Evolutionary conservation across 2,888 invertebrate species (phyloP).

Genomic region (Diaphora mendica): DNA sequence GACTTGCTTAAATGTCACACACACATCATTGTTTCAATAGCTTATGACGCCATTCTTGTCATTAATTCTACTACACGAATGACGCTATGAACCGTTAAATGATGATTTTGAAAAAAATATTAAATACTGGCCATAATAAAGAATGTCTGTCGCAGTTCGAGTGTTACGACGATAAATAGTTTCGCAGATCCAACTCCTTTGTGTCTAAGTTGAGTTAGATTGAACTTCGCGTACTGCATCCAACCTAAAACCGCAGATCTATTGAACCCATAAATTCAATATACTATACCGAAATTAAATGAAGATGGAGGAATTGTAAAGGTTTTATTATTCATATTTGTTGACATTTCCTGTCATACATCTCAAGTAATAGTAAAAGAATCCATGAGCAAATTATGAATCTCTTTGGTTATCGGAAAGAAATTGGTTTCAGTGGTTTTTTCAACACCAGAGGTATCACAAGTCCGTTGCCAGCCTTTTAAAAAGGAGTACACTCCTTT

Average conservation of each 20-base stretch:
- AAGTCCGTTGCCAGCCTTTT: too few species aligned
- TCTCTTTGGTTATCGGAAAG: too few species aligned
- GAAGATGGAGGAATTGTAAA: not conserved
- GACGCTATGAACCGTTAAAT: not conserved
- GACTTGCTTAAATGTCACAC: conserved; percentile 14
- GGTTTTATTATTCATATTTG: not conserved
- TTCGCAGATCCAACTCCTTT: not conserved
- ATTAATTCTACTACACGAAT: conserved; percentile 2
- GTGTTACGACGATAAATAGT: not conserved
- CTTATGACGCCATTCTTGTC: conserved; percentile 9
- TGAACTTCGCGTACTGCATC: not conserved
- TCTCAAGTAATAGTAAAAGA: too few species aligned
- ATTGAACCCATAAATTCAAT: not conserved
- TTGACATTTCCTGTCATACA: too few species aligned
- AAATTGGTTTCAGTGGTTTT: too few species aligned
- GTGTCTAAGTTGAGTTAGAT: not conserved
- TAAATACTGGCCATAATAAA: not conserved
- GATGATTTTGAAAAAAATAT: not conserved
- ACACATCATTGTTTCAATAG: conserved; percentile 16
- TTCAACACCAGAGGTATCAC: too few species aligned
- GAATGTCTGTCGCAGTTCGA: not conserved
- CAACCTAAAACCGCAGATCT: not conserved
- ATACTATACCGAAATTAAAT: not conserved
- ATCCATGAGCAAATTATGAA: too few species aligned
- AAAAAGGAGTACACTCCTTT: too few species aligned